Evolutionary conservation across 2,888 invertebrate genomes (phyloP).

Genomic region (Griposia aprilina): DNA sequence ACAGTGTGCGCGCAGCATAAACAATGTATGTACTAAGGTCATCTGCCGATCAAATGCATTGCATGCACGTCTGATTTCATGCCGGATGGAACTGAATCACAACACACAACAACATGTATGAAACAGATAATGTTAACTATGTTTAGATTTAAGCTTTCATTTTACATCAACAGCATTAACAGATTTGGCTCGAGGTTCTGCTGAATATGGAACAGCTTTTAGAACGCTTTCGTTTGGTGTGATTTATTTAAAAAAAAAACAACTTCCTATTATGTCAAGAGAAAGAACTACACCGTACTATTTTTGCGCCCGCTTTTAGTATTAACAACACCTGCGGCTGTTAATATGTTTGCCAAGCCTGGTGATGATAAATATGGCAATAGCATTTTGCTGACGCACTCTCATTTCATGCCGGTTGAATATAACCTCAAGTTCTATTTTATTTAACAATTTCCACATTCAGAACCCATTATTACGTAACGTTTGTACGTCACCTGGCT

Average conservation of each 20-base stretch:
- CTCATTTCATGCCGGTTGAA: conserved; percentile 11
- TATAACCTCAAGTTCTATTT: conserved; percentile 38
- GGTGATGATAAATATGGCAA: conserved; percentile 8
- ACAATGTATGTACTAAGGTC: conserved; percentile 50
- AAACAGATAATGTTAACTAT: conserved; percentile 36
- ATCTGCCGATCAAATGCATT: conserved; percentile 53
- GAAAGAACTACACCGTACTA: background rate
- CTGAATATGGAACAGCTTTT: background rate
- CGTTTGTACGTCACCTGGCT: conserved; percentile 31
- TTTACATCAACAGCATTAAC: conserved; percentile 15
- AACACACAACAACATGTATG: conserved; percentile 24
- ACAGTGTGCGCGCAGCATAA: conserved; percentile 52
- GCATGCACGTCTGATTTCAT: conserved; percentile 61
- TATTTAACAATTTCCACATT: conserved; percentile 28
- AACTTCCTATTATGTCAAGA: background rate
- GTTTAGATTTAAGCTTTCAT: conserved; percentile 27
- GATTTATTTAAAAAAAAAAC: background rate
- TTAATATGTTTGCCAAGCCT: conserved; percentile 18
- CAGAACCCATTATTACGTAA: conserved; percentile 43
- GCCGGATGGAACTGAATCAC: conserved; percentile 57
- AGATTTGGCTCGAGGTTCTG: conserved; percentile 1
- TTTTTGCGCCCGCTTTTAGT: background rate
- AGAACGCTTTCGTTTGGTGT: background rate
- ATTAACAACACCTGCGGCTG: conserved; percentile 22
- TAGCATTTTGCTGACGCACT: conserved; percentile 25